phyloP scores from a whole-genome alignment of 2,113 vertebrate species.

The Macroglossus sobrinus region DNA sequence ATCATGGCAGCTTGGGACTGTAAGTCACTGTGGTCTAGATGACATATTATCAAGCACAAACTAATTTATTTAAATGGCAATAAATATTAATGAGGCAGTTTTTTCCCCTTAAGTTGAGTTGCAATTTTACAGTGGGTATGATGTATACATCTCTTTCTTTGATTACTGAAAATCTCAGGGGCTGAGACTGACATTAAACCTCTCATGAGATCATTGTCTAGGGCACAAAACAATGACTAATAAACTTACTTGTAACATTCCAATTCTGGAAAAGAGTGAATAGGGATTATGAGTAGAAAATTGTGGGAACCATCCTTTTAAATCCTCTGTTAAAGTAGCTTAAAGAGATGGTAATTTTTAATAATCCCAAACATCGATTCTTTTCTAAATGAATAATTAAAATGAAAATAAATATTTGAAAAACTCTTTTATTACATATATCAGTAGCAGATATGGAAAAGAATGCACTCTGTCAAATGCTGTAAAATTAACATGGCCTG shows the following conservation, averaged over 20 bases:
- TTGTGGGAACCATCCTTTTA: background rate
- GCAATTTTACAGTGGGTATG: background rate
- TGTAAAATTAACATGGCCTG: background rate
- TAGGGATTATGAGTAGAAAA: background rate
- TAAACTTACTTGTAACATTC: background rate
- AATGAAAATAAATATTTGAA: background rate
- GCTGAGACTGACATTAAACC: background rate
- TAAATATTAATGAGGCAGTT: background rate
- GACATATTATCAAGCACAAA: background rate
- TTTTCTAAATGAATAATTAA: background rate
- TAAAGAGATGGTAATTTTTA: background rate
- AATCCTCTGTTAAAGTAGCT: background rate
- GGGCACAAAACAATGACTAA: background rate
- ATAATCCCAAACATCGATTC: background rate
- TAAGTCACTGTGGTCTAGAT: background rate
- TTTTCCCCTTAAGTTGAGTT: background rate
- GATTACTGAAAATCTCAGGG: background rate
- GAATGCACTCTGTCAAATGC: background rate
- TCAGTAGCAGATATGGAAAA: background rate
- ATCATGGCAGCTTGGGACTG: background rate
- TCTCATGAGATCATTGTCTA: background rate
- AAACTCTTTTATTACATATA: background rate
- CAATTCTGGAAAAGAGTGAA: background rate
- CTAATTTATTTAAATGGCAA: background rate
- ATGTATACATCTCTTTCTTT: background rate